These are phyloP conservation scores for Alviniconcha strummeri DNA, from an alignment of 2,888 invertebrate genomes.

Conservation along the genomic window DNA sequence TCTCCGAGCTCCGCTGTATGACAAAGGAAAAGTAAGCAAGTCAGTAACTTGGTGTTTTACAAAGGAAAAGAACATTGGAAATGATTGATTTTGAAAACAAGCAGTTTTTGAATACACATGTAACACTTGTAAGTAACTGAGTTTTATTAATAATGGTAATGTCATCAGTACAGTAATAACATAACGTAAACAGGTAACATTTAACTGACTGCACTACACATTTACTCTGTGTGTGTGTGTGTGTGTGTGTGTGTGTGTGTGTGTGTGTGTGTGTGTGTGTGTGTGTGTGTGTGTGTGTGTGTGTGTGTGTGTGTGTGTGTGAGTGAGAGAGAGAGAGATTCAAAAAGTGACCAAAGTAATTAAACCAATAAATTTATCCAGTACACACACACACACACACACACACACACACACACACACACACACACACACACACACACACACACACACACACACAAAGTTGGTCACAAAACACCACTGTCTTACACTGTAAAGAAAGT, in stretches of 20 bases:
- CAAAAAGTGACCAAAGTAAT: neutral
- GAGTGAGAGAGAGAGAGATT: neutral
- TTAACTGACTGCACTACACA: too few relatives aligned
- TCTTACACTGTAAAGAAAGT: constrained; percentile 92
- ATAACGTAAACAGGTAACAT: too few relatives aligned
- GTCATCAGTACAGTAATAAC: too few relatives aligned
- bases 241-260: neutral
- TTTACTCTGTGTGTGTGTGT: neutral
- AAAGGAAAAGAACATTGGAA: too few relatives aligned
- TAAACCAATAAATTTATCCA: too few relatives aligned
- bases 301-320: neutral
- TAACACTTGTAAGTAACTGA: too few relatives aligned
- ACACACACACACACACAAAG: constrained; percentile 5
- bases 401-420: neutral
- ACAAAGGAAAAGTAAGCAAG: constrained; percentile 29
- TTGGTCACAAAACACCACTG: neutral
- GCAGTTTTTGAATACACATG: too few relatives aligned
- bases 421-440: constrained; percentile 9
- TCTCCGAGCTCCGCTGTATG: constrained; percentile 95
- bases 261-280: constrained; percentile 27
- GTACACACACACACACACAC: neutral
- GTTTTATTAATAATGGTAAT: too few relatives aligned
- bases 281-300: neutral
- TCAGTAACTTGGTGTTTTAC: too few relatives aligned
- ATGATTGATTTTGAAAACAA: too few relatives aligned